Percentiles rank a stretch among this genome's conserved stretches.
Evolutionary conservation across 2,797 vertebrate genomes (phyloP).

Genomic region (Microchirus variegatus): DNA sequence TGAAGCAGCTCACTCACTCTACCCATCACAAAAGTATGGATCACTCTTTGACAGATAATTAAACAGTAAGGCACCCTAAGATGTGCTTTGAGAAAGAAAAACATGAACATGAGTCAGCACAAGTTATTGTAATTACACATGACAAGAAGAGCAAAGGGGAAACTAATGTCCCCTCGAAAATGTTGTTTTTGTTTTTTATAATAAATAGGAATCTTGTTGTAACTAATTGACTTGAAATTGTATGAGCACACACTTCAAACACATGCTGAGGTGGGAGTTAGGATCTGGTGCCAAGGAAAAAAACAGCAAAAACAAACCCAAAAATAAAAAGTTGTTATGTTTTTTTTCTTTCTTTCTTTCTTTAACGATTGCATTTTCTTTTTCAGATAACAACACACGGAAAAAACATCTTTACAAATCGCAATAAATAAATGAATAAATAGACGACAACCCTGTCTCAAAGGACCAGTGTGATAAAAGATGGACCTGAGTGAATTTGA

Average conservation of each 20-base stretch:
- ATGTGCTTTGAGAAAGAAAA: constrained; percentile 85
- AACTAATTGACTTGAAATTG: constrained; percentile 4
- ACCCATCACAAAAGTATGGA: constrained; percentile 85
- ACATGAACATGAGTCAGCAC: constrained; percentile 3
- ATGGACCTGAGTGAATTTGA: constrained; percentile 32
- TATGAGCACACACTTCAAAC: constrained; percentile 21
- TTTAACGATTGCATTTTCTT: constrained; percentile 2
- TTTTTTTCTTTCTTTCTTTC: too few relatives aligned
- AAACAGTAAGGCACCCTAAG: constrained; percentile 93
- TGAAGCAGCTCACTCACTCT: constrained; percentile 81
- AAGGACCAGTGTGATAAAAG: constrained; percentile 11
- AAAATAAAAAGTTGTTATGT: too few relatives aligned
- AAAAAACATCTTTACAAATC: constrained; percentile 12
- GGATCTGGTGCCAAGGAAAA: constrained; percentile 7
- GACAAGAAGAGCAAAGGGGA: neutral
- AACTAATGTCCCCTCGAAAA: too few relatives aligned
- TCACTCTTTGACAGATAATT: constrained; percentile 89
- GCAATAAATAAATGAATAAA: constrained; percentile 52
- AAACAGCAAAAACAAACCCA: neutral
- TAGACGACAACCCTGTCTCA: constrained; percentile 21
- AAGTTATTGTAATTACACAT: constrained; percentile 5
- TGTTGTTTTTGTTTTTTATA: too few relatives aligned
- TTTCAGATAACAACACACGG: neutral
- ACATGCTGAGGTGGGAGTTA: constrained; percentile 15
- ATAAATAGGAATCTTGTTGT: neutral